Evolutionary conservation across 1,140 invertebrate species (phyloP), one percentile per base, ranked within the genome.

Genomic region (Penaeus chinensis): DNA sequence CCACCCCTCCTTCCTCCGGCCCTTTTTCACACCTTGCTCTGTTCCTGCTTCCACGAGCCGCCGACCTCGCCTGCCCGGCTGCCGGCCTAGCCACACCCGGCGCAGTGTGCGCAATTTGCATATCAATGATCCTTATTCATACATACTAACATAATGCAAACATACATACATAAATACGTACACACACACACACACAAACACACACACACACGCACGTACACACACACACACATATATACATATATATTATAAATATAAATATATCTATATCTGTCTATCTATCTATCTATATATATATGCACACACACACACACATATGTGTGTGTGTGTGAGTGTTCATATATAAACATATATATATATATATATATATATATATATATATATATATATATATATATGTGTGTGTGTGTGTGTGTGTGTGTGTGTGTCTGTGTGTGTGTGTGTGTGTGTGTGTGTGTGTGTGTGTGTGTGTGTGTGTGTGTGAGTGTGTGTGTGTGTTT

Each of bases 211-310:
- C 19, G 13, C 19, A 69, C 32, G 2, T 2, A 32, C 32, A 32
- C 32, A 32, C 32, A 32, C 32, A 32, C 32, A 32, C 32, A 32
- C 32, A 32, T 32, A 32, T 32, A 32, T 32, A 32, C 2, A 32
- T 32, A 32, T 32, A 32, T 32, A 32, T 32, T 32, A 32, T 32
- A 32, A 1, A 32, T 32, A 32, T 32, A 32, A 1, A 32, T 32
- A 32, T 69, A 69, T 69, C 4, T 69, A 69, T 69, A 71, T 71
- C 19, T 71, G 27, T 71, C 2, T 71, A 71, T 71, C 19, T 71
- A 71, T 71, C 19, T 71, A 71, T 71, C 19, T 71, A 71, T 71
- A 71, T 71, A 71, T 24, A 71, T 71, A 71, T 71, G 27, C 22
- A 24, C 27, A 71, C 22, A 71, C 27, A 24, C 27, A 24, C 22